These are phyloP conservation scores for Drosophila hamatofila DNA, from an alignment of 2,888 invertebrate species.

Conservation along the genomic window DNA sequence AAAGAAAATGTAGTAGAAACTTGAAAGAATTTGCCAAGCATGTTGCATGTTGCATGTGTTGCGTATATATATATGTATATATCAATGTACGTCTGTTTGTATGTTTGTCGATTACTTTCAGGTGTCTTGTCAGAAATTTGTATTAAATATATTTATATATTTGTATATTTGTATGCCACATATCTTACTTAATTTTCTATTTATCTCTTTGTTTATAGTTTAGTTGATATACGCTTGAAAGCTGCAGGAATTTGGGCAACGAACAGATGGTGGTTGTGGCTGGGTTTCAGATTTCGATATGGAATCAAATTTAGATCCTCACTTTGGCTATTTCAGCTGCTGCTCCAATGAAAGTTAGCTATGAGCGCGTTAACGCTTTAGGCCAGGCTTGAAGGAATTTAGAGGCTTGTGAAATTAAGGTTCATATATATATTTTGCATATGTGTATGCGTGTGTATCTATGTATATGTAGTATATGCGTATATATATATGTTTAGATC, in stretches of 20 bases:
- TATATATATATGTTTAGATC: slow-evolving; percentile 43
- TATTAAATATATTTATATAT: background rate
- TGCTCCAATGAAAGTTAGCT: background rate
- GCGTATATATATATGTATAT: background rate
- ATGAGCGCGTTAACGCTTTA: background rate
- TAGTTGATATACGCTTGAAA: slow-evolving; percentile 5
- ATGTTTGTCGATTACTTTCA: background rate
- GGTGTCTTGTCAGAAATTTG: slow-evolving; percentile 5
- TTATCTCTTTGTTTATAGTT: background rate
- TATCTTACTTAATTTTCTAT: background rate
- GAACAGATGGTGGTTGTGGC: slow-evolving; percentile 8
- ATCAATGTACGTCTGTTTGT: slow-evolving; percentile 3
- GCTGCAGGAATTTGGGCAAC: slow-evolving; percentile 11
- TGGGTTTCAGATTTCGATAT: background rate
- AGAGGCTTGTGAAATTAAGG: slow-evolving; percentile 44
- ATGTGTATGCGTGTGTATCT: slow-evolving; percentile 15
- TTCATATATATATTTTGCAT: slow-evolving; percentile 13
- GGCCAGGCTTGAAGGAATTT: slow-evolving; percentile 31
- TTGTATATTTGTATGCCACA: slow-evolving; percentile 12
- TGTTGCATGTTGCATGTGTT: slow-evolving; percentile 16
- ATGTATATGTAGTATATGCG: slow-evolving; percentile 44
- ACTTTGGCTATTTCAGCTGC: slow-evolving; percentile 1
- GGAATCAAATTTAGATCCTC: background rate
- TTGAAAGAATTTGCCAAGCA: slow-evolving; percentile 32
- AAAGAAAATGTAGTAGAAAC: slow-evolving; percentile 19